Evolutionary conservation across 2,797 vertebrate species (phyloP), one percentile per base, ranked within the genome.

Genomic region (Adelosebastes latens): DNA sequence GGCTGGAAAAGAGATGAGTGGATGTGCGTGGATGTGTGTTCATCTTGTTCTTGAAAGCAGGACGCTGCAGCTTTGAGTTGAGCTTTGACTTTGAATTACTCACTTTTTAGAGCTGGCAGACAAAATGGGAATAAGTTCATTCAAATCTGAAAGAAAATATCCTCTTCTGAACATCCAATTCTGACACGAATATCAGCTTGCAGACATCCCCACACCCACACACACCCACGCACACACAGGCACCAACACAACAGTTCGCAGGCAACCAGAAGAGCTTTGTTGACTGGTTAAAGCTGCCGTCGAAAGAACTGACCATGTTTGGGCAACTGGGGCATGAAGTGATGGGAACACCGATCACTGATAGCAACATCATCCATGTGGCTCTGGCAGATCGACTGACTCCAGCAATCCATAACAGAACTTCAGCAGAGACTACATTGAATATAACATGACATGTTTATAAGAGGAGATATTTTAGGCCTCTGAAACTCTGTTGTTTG

Each of bases 251-350:
- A 80, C 81, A 39, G 76, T 77, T 82, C 6, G 24, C 62, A 75
- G 79, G 65, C 62, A 61, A 82, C 29, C 68, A 72, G 62, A 53
- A 6, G 56, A 61, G 65, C 60, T 80, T 77, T 70, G 71, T 59
- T 73, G 65, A 82, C 65, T 85, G 55, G 58, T 75, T 71, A 6
- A 39, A 60, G 75, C 75, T 70, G 24, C 53, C 18, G 32, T 77
- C 39, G 79, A 72, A 66, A 46, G 63, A 74, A 69, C 42, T 63
- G 61, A 81, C 75, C 83, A 79, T 80, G 71, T 87, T 81, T 79
- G 72, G 81, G 36, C 63, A 86, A 76, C 81, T 77, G 76, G 55
- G 24, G 56, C 75, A 75, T 71, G 58, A 83, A 83, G 18, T 62
- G 71, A 82, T 75, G 11, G 36, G 11, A 75, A 60, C 70, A 70